Evolutionary conservation across 2,888 invertebrate species (phyloP).

Genomic region (Matsumyia berberina): DNA sequence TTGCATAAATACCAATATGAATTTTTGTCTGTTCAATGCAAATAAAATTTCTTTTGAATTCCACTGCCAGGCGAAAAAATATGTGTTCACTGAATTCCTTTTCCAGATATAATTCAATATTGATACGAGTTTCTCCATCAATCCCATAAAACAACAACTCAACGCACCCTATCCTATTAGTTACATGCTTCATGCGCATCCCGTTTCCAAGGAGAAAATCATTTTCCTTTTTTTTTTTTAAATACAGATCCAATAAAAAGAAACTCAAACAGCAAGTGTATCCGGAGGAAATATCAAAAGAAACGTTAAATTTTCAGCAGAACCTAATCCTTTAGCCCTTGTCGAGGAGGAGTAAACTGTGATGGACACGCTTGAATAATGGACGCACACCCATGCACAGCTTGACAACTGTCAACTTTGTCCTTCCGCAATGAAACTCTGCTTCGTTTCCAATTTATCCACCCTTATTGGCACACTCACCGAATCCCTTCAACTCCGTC

Average conservation of each 20-base stretch:
- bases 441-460: conserved; percentile 11
- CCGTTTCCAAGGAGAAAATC: neutral
- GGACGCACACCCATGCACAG: neutral
- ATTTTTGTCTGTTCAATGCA: neutral
- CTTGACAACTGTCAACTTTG: conserved; percentile 28
- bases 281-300: conserved; percentile 22
- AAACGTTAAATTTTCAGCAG: conserved; percentile 11
- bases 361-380: conserved; percentile 35
- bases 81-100: neutral
- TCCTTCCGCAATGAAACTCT: conserved; percentile 4
- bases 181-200: neutral
- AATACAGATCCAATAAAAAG: neutral
- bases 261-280: conserved; percentile 10
- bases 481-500: neutral
- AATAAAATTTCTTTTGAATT: neutral
- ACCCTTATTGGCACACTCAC: conserved; percentile 23
- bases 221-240: neutral
- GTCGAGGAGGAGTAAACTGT: neutral
- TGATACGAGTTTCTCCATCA: neutral
- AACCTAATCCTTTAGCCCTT: conserved; percentile 36
- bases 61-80: neutral
- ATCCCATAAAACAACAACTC: conserved; percentile 14
- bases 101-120: conserved; percentile 1
- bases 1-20: neutral
- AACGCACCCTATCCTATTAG: conserved; percentile 17